Base-by-base conservation (phyloP, 2,888 invertebrate species). In the Opisthograptis luteolata region DNA sequence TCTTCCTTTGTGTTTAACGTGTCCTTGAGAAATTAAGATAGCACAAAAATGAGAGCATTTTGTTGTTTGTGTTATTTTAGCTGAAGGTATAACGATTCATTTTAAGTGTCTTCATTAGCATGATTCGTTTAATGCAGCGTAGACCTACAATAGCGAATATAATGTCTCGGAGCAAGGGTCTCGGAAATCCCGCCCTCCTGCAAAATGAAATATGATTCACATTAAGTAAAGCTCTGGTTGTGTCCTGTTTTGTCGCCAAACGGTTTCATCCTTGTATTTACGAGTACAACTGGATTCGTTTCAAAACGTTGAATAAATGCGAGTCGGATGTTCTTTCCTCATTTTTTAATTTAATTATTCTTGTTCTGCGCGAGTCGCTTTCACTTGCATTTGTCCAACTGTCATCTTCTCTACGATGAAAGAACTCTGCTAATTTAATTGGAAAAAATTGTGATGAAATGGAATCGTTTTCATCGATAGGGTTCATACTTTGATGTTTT, bases 131-230 rank as follows among this genome's bases (percentile, higher is more conserved):
- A 80, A 76, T 76, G 68, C 68, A 73, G 64, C 64, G 66, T 64
- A 66, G 65, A 67, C 62, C 64, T 66, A 69, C 68, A 68, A 66
- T 70, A 60, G 66, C 70, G 68, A 75, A 68, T 70, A 72, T 74
- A 75, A 74, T 73, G 69, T 68, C 60, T 70, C 66, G 60, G 61
- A 58, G 61, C 66, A 49, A 63, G 68, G 73, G 72, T 69, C 77
- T 75, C 74, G 76, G 78, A 78, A 78, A 79, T 78, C 72, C 78
- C 79, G 66, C 70, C 73, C 75, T 73, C 72, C 71, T 67, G 63
- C 63, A 65, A 73, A 78, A 79, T 85, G 85, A 86, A 84, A 84
- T 85, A 86, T 84, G 84, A 84, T 77, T 71, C 80, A 72, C 83
- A 84, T 86, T 85, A 82, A 79, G 72, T 73, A 76, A 82, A 84